A percentile compares a stretch with the other conserved stretches of the same genome.
Conservation (phyloP, 2,797 vertebrate genomes). For the Sciurus vulgaris region DNA sequence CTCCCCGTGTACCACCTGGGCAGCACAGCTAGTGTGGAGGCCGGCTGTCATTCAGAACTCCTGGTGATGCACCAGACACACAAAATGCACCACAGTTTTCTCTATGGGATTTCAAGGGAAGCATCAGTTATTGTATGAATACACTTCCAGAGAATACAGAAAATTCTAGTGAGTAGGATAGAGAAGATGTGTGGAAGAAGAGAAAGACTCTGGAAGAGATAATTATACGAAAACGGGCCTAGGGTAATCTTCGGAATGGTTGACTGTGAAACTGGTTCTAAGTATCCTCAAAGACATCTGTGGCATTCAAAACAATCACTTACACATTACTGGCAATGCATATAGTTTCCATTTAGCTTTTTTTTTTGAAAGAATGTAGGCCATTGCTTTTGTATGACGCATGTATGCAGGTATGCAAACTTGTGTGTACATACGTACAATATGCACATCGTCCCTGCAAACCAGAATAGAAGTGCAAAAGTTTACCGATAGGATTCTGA, state of each 20-base stretch:
- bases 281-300: neutral
- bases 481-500: neutral
- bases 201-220: neutral
- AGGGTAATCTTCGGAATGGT: neutral
- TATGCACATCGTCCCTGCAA: neutral
- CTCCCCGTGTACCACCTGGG: neutral
- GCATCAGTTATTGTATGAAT: neutral
- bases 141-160: neutral
- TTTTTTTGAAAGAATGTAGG: neutral
- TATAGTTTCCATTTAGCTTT: neutral
- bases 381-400: neutral
- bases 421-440: accelerated
- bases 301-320: neutral
- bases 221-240: neutral
- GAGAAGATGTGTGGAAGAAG: neutral
- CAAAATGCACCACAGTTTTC: neutral
- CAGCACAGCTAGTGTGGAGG: neutral
- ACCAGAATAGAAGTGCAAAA: neutral
- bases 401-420: neutral
- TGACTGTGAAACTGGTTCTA: neutral
- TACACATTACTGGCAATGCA: neutral
- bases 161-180: neutral
- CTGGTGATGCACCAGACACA: neutral
- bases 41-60: neutral
- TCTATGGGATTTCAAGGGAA: neutral